phyloP scores from a whole-genome alignment of 2,888 invertebrate genomes.

The Agonopterix heracliana region DNA sequence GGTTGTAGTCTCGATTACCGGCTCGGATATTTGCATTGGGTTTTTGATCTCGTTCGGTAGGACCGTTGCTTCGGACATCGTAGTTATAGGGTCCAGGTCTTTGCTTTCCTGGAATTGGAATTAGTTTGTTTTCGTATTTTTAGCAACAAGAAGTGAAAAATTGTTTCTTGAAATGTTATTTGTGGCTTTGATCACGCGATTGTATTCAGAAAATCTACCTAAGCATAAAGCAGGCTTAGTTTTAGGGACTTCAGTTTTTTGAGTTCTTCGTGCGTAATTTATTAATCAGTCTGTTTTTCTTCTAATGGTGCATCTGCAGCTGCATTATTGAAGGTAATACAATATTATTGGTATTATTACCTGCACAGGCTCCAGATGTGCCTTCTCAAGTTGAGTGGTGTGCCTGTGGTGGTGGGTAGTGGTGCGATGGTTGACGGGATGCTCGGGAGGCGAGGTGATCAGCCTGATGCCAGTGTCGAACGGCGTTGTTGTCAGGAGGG shows the following conservation, averaged over 20 bases:
- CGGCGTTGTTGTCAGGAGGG: slow-evolving; percentile 57
- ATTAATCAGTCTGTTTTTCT: too few relatives aligned
- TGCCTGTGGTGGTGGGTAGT: slow-evolving; percentile 62
- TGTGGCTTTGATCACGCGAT: too few relatives aligned
- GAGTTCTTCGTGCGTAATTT: too few relatives aligned
- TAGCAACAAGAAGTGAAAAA: background rate
- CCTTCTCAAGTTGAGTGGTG: slow-evolving; percentile 33
- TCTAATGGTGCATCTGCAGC: too few relatives aligned
- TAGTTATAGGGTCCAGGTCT: slow-evolving; percentile 55
- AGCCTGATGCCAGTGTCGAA: slow-evolving; percentile 62
- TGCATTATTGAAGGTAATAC: too few relatives aligned
- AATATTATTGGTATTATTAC: background rate
- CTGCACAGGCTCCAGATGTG: slow-evolving; percentile 11
- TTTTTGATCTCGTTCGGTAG: slow-evolving; percentile 45
- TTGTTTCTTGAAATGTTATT: too few relatives aligned
- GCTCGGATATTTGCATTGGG: slow-evolving; percentile 59
- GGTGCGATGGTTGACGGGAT: slow-evolving; percentile 53
- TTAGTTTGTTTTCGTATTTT: background rate
- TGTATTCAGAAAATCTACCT: too few relatives aligned
- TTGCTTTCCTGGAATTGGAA: slow-evolving; percentile 44
- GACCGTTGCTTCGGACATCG: slow-evolving; percentile 64
- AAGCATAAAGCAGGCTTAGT: too few relatives aligned
- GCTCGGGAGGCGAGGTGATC: slow-evolving; percentile 62
- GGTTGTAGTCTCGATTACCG: slow-evolving; percentile 49
- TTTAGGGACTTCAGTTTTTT: too few relatives aligned